Base-by-base conservation (phyloP, 2,797 vertebrate genomes). In the Spondyliosoma cantharus region DNA sequence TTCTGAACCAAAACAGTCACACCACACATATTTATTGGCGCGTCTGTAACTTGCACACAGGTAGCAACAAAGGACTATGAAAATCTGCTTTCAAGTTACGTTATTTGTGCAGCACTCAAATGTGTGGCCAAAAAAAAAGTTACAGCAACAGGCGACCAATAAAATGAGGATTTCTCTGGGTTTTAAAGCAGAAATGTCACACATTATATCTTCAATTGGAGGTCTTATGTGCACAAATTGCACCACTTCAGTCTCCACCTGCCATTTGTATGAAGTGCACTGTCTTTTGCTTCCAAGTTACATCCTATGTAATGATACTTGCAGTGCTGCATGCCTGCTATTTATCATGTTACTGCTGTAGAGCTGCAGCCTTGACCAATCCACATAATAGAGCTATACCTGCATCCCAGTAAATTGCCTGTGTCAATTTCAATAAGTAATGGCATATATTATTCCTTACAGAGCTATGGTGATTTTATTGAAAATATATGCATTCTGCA, bases 401-500 rank as follows among this genome's bases (percentile, higher is more conserved):
- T 74, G 16, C 25, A 25, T 62, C 49, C 32, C 46, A 54, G 42
- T 19, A 27, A 14, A 60, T 25, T 20, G 24, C 25, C 24, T 52
- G 54, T 13, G n/a, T 66, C 13, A 22, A 46, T 76, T 79, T 71
- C n/a, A 60, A 14, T 69, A 65, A 65, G 16, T 69, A 76, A 75
- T 60, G 53, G 15, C 60, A 52, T 53, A 17, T 22, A 61, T 74
- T 56, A 67, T 74, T 67, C 58, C 64, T 71, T 15, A 53, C 11
- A 46, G 71, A 77, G 48, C 16, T 59, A 50, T n/a, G 25, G n/a
- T 60, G 56, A 43, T 56, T 14, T 65, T 64, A 61, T 57, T 79
- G 65, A 79, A 70, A 71, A 79, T 72, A 57, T 53, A 49, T 57
- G 22, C 61, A 58, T 69, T 32, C 67, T n/a, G 53, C 66, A 74